A percentile compares a stretch with the other conserved stretches of the same genome.
phyloP scores from a whole-genome alignment of 2,113 vertebrate species.

The Dipodomys ordii region DNA sequence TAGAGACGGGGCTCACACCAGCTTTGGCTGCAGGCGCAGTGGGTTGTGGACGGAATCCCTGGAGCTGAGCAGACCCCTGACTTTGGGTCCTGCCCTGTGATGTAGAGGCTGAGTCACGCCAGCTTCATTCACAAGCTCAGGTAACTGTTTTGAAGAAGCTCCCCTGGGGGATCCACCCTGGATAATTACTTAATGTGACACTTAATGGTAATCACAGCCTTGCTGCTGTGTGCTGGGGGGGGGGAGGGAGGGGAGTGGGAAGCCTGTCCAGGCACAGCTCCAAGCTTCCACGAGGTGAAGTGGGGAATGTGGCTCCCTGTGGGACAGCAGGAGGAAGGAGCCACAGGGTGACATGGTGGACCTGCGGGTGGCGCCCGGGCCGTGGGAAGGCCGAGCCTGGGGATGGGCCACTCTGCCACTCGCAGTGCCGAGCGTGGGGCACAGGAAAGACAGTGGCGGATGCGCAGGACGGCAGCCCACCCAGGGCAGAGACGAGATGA shows the following conservation, averaged over 20 bases:
- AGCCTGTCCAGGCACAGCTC: neutral
- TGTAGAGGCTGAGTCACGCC: accelerated
- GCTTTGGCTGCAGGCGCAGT: accelerated
- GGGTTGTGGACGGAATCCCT: neutral
- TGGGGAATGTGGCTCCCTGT: neutral
- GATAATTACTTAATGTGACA: neutral
- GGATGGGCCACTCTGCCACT: neutral
- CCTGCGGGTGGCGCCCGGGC: no score
- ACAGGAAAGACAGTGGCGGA: accelerated
- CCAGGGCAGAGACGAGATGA: neutral
- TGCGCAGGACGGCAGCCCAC: no score
- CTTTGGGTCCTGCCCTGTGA: accelerated
- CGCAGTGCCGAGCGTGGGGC: accelerated
- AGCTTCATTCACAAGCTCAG: neutral
- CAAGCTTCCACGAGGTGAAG: no score
- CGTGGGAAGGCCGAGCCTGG: neutral
- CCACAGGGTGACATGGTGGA: neutral
- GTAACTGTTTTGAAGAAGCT: neutral
- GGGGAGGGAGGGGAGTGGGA: neutral
- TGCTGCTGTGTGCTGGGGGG: neutral
- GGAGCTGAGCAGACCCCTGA: no score
- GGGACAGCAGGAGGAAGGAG: neutral
- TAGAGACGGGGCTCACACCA: accelerated
- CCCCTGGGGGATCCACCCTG: neutral
- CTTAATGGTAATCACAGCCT: neutral